Base-by-base conservation (phyloP, 2,888 invertebrate species). In the Synergus gifuensis region DNA sequence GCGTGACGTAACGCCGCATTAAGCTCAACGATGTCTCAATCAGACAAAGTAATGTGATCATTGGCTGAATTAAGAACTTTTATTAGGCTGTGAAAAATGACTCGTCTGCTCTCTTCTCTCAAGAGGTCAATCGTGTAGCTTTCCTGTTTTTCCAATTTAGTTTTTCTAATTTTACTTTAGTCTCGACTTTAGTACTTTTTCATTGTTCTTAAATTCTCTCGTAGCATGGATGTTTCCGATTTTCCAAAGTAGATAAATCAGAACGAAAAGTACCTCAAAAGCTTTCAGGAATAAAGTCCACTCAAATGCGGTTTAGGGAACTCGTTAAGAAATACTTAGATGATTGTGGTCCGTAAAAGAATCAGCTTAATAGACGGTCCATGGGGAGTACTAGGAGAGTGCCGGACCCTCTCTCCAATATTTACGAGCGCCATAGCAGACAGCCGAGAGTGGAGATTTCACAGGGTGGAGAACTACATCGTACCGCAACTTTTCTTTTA, bases 341-440 rank as follows among this genome's bases (percentile, higher is more conserved):
- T 89, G 89, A 92, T 91, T 90, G 90, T 87, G 86, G 86, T 85
- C 84, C 82, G 86, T 85, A 86, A 88, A 88, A 89, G 90, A 91
- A 89, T 89, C 89, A 86, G 87, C 84, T 88, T 89, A 91, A 91
- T 91, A 90, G 91, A 90, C 87, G 88, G 86, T 87, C 92, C 90
- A 85, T 78, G 76, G 91, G 90, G 92, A 90, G 88, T 83, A 85
- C 86, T 86, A 86, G 85, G 85, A 88, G 86, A 86, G 85, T 84
- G 83, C 81, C 80, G 79, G 83, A 79, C 86, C 85, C 87, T 86
- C 88, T 86, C 86, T 88, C 86, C 85, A 87, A 89, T 91, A 91
- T 92, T 91, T 90, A 91, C 89, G 92, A 91, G 88, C 87, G 84
- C 89, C 87, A 87, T 89, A 85, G 87, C 84, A 86, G 86, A 85